A percentile compares a stretch with the other conserved stretches of the same genome.
Conservation (phyloP, 2,888 invertebrate genomes). For the Drosophila limbata region DNA sequence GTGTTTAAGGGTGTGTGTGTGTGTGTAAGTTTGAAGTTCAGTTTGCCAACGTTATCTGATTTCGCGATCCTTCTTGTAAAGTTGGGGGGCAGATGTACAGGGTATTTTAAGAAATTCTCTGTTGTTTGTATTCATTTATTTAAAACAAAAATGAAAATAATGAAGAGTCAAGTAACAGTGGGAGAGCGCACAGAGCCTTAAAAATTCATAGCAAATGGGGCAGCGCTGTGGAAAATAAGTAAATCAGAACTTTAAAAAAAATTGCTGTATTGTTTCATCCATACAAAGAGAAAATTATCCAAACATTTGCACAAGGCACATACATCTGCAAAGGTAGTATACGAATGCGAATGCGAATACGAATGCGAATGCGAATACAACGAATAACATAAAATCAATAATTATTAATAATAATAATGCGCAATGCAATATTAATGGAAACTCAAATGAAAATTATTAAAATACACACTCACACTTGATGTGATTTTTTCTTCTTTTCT, state of each 20-base stretch:
- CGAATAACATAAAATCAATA: constrained; percentile 65
- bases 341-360: constrained; percentile 33
- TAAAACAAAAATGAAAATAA: constrained; percentile 28
- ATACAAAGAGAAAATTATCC: constrained; percentile 70
- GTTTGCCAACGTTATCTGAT: constrained; percentile 41
- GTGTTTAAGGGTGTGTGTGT: constrained; percentile 24
- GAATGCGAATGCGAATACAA: constrained; percentile 56
- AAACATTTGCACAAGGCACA: constrained; percentile 70
- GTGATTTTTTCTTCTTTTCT: constrained; percentile 42
- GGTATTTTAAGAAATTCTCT: constrained; percentile 18
- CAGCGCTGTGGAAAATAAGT: constrained; percentile 56
- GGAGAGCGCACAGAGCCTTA: constrained; percentile 50
- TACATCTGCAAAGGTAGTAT: constrained; percentile 54
- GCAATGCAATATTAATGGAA: constrained; percentile 75
- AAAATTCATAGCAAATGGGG: constrained; percentile 64
- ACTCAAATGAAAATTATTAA: constrained; percentile 62
- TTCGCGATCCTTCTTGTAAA: constrained; percentile 22
- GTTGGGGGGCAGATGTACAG: constrained; percentile 11
- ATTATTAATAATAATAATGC: constrained; percentile 60
- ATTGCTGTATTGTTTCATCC: constrained; percentile 64
- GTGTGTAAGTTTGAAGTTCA: constrained; percentile 23
- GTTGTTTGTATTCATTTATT: constrained; percentile 32
- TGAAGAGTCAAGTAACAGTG: constrained; percentile 58
- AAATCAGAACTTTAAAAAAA: constrained; percentile 63
- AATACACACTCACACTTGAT: constrained; percentile 53